A percentile compares a stretch with the other conserved stretches of the same genome.
Evolutionary conservation across 2,888 invertebrate genomes (phyloP).

Genomic region (Amiota minor): DNA sequence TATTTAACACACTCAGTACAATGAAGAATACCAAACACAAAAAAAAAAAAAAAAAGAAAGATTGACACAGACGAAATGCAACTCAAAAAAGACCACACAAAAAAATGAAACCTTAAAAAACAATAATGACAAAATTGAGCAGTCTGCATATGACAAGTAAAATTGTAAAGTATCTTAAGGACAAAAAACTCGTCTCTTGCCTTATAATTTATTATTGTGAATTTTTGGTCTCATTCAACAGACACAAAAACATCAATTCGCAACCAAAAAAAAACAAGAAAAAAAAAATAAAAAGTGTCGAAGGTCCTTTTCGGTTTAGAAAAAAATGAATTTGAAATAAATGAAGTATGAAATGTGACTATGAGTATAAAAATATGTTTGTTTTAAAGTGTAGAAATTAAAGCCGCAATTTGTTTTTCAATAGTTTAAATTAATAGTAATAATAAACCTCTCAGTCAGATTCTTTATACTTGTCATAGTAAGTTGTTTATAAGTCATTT

Average conservation of each 20-base stretch:
- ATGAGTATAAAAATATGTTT: too few relatives aligned
- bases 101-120: not conserved
- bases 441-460: too few relatives aligned
- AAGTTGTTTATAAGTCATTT: too few relatives aligned
- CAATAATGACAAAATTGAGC: not conserved
- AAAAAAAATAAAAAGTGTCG: not conserved
- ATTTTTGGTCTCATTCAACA: conserved; percentile 11
- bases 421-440: too few relatives aligned
- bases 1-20: not conserved
- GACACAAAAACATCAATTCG: conserved; percentile 1
- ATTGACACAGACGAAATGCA: not conserved
- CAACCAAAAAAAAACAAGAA: not conserved
- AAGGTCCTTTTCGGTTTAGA: too few relatives aligned
- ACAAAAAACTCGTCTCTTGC: not conserved
- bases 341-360: too few relatives aligned
- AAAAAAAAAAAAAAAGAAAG: not conserved
- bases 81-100: not conserved
- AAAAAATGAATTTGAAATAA: too few relatives aligned
- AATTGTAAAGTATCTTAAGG: not conserved
- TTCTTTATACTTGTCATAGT: too few relatives aligned
- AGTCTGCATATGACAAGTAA: conserved; percentile 63
- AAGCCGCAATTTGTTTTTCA: too few relatives aligned
- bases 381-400: too few relatives aligned
- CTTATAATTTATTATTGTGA: conserved; percentile 17
- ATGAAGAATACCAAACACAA: not conserved